Evolutionary conservation across 1,140 invertebrate species (phyloP).

Genomic region (Melipona quadrifasciata): DNA sequence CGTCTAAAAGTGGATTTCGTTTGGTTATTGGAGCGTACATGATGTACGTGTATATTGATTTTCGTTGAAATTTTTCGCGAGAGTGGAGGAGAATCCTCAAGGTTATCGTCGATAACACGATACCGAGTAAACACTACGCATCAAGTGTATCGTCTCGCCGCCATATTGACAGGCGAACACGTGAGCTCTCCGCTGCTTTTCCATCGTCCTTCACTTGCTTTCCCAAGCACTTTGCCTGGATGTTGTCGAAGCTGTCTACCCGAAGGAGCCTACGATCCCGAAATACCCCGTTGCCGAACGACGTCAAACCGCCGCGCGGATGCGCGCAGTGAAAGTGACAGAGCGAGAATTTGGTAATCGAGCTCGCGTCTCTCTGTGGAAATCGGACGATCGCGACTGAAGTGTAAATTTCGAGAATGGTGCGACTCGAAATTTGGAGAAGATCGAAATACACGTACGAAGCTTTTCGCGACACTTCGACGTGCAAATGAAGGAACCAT

Average conservation of each 20-base stretch:
- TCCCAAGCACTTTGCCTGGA: constrained; percentile 50
- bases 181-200: constrained; percentile 49
- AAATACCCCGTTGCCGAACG: not conserved
- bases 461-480: too few relatives aligned
- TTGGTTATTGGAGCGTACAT: not conserved
- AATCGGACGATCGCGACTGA: not conserved
- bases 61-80: not conserved
- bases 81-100: not conserved
- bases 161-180: constrained; percentile 63
- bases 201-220: constrained; percentile 25
- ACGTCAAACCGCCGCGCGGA: not conserved
- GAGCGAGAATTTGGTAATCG: not conserved
- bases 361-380: not conserved
- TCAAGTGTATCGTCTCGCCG: constrained; percentile 54
- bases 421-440: too few relatives aligned
- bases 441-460: too few relatives aligned
- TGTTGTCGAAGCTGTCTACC: constrained; percentile 22
- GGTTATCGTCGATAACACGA: constrained; percentile 21
- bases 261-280: not conserved
- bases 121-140: constrained; percentile 57
- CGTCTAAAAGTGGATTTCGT: not conserved
- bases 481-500: too few relatives aligned
- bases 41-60: not conserved
- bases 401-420: not conserved
- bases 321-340: not conserved